These are phyloP conservation scores for Delia radicum DNA, from an alignment of 1,140 invertebrate genomes.

Conservation along the genomic window DNA sequence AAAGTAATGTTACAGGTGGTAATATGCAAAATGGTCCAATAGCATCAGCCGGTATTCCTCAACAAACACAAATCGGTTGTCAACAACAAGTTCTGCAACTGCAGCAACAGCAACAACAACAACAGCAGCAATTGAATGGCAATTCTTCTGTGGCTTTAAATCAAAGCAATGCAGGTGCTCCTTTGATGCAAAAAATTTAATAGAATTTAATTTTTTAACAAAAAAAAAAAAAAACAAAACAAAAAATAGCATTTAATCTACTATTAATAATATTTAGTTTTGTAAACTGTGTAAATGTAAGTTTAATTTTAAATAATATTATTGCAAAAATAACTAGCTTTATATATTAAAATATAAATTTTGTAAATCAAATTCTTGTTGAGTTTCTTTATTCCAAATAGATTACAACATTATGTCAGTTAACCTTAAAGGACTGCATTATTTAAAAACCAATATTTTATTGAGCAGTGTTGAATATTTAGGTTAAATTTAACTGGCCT, in stretches of 20 bases:
- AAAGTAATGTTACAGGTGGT: background rate
- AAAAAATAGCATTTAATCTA: background rate
- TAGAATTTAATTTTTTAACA: background rate
- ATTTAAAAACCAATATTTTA: no score
- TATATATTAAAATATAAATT: slow-evolving; percentile 20
- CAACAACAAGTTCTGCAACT: slow-evolving; percentile 35
- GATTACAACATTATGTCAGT: no score
- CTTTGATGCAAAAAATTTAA: slow-evolving; percentile 13
- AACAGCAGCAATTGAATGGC: slow-evolving; percentile 47
- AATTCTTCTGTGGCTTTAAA: slow-evolving; percentile 28
- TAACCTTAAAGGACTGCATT: no score
- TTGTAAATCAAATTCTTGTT: slow-evolving; percentile 8
- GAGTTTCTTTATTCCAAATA: background rate
- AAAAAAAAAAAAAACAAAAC: background rate
- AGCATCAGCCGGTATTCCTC: background rate
- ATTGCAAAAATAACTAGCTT: background rate
- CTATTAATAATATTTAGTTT: background rate
- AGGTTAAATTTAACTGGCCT: no score
- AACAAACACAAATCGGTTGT: slow-evolving; percentile 15
- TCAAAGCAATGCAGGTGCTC: slow-evolving; percentile 18
- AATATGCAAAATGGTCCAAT: slow-evolving; percentile 19
- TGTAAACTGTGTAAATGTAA: background rate
- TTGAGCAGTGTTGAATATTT: no score
- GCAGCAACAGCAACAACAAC: no score
- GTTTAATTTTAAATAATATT: background rate